Evolutionary conservation across 2,797 vertebrate species (phyloP).

Genomic region (Poliocrania exsul): DNA sequence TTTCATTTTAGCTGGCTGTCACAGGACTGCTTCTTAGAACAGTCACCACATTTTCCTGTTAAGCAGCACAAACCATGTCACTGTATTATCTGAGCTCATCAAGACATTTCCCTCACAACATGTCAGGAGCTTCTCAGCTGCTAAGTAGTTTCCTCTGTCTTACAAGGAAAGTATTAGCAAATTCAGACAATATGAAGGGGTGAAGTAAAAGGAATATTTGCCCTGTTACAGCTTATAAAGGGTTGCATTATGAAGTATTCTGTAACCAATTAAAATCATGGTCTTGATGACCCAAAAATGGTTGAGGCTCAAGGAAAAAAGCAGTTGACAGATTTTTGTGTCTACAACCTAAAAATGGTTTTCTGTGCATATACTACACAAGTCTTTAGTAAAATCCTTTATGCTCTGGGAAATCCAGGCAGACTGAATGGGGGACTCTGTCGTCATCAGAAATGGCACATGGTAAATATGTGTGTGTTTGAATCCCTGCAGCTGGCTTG

Average conservation of each 20-base stretch:
- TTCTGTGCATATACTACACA: neutral
- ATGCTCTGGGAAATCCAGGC: neutral
- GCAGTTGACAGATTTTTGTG: neutral
- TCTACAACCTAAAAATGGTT: neutral
- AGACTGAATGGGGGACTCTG: neutral
- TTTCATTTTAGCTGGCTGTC: conserved; percentile 1
- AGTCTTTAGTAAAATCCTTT: neutral
- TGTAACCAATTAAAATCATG: accelerated
- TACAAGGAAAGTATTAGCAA: neutral
- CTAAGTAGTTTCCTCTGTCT: neutral
- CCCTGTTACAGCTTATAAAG: neutral
- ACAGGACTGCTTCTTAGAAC: neutral
- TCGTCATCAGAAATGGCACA: neutral
- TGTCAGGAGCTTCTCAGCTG: neutral
- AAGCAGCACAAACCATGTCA: neutral
- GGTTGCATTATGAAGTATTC: neutral
- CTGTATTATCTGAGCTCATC: neutral
- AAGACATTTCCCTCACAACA: neutral
- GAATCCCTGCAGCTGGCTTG: neutral
- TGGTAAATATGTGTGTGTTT: neutral
- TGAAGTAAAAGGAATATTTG: neutral
- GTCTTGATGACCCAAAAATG: neutral
- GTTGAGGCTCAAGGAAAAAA: neutral
- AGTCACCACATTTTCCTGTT: neutral
- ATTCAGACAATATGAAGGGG: neutral